Conservation (phyloP, 2,888 invertebrate genomes). For the Empis livida region DNA sequence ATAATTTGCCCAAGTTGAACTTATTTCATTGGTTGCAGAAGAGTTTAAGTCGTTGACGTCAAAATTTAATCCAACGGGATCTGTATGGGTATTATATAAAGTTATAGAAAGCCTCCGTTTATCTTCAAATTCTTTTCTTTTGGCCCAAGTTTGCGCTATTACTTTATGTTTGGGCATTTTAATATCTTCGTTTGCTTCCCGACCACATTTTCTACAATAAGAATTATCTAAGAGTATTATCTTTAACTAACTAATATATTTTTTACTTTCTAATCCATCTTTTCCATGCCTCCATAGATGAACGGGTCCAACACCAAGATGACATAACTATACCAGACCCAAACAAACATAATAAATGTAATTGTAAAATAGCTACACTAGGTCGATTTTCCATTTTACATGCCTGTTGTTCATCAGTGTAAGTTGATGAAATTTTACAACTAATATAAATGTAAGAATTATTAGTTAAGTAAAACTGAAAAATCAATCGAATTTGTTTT, state of each 20-base stretch:
- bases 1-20: conserved; percentile 85
- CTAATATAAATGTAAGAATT: conserved; percentile 18
- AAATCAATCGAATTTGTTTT: not conserved
- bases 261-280: conserved; percentile 65
- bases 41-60: conserved; percentile 49
- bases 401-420: conserved; percentile 24
- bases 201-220: conserved; percentile 45
- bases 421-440: conserved; percentile 31
- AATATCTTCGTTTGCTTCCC: conserved; percentile 53
- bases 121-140: conserved; percentile 70
- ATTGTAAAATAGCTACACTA: conserved; percentile 66
- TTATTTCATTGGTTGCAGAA: conserved; percentile 68
- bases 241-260: not conserved
- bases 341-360: conserved; percentile 72
- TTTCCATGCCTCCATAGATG: conserved; percentile 75
- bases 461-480: not conserved
- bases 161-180: conserved; percentile 77
- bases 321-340: conserved; percentile 79
- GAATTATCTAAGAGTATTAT: not conserved
- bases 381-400: conserved; percentile 62
- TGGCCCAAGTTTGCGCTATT: conserved; percentile 82
- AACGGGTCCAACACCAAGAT: conserved; percentile 87
- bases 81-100: conserved; percentile 74
- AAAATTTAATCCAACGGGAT: conserved; percentile 74
- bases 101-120: conserved; percentile 78